Evolutionary conservation across 2,888 invertebrate species (phyloP), one percentile per base, ranked within the genome.

Genomic region (Zonitis immaculata): DNA sequence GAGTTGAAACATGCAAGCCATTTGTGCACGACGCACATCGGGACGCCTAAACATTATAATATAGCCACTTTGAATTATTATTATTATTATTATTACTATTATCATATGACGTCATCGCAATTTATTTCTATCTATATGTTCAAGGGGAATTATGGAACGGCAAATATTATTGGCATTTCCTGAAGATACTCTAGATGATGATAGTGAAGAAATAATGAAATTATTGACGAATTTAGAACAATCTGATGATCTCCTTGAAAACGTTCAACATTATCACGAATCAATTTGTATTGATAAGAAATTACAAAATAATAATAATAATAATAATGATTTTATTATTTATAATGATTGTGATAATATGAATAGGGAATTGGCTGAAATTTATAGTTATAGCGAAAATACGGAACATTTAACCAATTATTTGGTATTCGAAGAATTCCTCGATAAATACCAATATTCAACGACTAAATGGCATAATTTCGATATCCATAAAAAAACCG

Each of bases 321-420:
- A 20, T 39, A n/a, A 11, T 3, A 20, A 8, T 5, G 3, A 32
- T 1, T 32, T 14, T 3, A n/a, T 39, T n/a, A n/a, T 39, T n/a
- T 50, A 44, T 12, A 12, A 28, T 11, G 44, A 50, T 7, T 9
- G n/a, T 1, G 44, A 50, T 12, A 9, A 5, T 2, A n/a, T 39
- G 8, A 14, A 28, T 11, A 22, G 7, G 7, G 51, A 51, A 28
- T 35, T 46, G 6, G 39, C 26, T 8, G 51, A 51, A 42, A 39
- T 45, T 26, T 51, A 51, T 11, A 51, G 46, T 28, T 51, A 51
- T 20, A 42, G 28, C 6, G 51, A 51, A 22, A 28, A 51, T 25
- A 16, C 3, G 2, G 39, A 45, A 8, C 35, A 46, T 35, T 8
- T 12, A 6, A 1, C 1, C 0, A 39, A 39, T 39, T 39, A 39